phyloP scores from a whole-genome alignment of 2,113 vertebrate genomes.

The Potamarius usumacintae region DNA sequence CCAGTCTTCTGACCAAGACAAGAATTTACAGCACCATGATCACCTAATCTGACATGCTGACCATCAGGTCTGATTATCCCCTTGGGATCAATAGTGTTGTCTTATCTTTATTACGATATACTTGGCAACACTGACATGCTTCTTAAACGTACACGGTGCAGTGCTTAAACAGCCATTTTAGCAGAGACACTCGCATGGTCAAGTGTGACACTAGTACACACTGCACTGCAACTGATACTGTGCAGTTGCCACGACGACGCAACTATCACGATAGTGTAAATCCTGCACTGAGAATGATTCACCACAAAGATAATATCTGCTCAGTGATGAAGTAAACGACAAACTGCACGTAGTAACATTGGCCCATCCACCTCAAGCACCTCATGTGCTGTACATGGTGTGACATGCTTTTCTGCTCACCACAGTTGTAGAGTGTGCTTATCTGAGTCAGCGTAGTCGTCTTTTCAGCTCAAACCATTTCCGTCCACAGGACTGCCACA shows the following conservation, averaged over 20 bases:
- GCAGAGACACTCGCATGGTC: background rate
- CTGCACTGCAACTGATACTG: background rate
- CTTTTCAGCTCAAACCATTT: background rate
- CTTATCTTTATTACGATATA: too few species aligned
- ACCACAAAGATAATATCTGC: background rate
- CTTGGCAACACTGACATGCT: background rate
- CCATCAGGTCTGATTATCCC: too few species aligned
- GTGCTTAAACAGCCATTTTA: too few species aligned
- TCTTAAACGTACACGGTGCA: too few species aligned
- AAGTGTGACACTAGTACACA: background rate
- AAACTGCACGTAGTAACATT: background rate
- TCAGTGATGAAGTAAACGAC: background rate
- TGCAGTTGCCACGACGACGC: background rate
- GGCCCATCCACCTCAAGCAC: background rate
- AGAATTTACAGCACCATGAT: too few species aligned
- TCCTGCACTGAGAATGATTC: background rate
- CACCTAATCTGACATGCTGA: too few species aligned
- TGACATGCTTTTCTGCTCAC: background rate
- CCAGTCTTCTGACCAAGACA: too few species aligned
- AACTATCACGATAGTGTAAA: background rate
- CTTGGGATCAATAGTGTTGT: too few species aligned
- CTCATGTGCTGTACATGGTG: background rate
- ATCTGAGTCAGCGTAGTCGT: background rate
- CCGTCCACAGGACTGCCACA: background rate
- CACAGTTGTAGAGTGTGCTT: background rate